Evolutionary conservation across 2,797 vertebrate species (phyloP), one percentile per base, ranked within the genome.

Genomic region (Melanogrammus aeglefinus): DNA sequence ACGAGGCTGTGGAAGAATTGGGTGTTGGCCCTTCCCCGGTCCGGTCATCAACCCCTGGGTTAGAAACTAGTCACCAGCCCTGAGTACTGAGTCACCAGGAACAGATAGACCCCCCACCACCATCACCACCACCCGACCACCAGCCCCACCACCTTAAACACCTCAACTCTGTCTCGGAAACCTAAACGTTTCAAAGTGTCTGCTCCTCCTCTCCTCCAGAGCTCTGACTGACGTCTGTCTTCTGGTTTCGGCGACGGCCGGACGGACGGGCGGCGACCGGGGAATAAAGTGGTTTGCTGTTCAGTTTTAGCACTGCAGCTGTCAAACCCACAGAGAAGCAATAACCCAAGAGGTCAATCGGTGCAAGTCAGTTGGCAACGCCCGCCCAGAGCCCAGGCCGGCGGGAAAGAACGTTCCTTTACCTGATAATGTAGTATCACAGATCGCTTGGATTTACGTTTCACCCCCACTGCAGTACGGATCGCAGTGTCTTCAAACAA

Each of bases 321-420:
- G 78, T 77, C 69, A 73, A 74, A 72, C 63, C 81, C 78, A 74
- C 29, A 74, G 72, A 75, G 74, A 73, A 72, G 72, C 80, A 77
- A 80, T 83, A 76, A 79, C 76, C 41, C 33, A 83, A 79, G 13
- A 75, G 77, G 79, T 85, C 83, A 79, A 79, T 78, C 79, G 75
- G 38, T 75, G 36, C 72, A 75, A 80, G 77, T 80, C 76, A 83
- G 78, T 84, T 82, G 85, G 79, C 76, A 8, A 71, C 33, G 10
- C 75, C 78, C 70, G 70, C 75, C n/a, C 35, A 27, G 63, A 75
- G 77, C 39, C 63, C 7, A 63, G 81, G 44, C 16, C 74, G 47
- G 29, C 33, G 27, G 5, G 41, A 72, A 14, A 75, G 24, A 12
- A 27, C 31, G 13, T 31, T 66, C 57, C 27, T 14, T 13, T 31